Evolutionary conservation across 2,797 vertebrate genomes (phyloP).

Genomic region (Phoxinus dragarum): DNA sequence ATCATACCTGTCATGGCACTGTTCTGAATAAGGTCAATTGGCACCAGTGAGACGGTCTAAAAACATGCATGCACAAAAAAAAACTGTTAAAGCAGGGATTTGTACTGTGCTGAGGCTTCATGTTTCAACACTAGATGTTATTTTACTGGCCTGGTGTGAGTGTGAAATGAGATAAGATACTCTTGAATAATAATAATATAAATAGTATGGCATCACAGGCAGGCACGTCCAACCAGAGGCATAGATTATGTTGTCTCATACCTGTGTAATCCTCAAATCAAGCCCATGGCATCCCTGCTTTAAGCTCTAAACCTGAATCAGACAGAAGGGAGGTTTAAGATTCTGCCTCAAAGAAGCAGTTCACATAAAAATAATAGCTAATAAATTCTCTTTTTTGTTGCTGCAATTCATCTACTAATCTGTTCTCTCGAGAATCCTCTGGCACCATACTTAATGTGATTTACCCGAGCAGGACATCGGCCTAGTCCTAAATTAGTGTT

Average conservation of each 20-base stretch:
- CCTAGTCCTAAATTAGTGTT: not conserved
- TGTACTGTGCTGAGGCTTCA: constrained; percentile 18
- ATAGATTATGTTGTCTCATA: constrained; percentile 61
- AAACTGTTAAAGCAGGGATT: constrained; percentile 8
- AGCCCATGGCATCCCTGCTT: constrained; percentile 56
- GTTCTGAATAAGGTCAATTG: too few relatives aligned
- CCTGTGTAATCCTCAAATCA: constrained; percentile 67
- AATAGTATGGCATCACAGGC: constrained; percentile 41
- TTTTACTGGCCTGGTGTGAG: constrained; percentile 26
- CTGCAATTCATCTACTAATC: not conserved
- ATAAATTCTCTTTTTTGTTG: not conserved
- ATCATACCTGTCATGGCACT: too few relatives aligned
- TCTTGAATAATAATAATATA: constrained; percentile 48
- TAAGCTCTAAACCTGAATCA: constrained; percentile 53
- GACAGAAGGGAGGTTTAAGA: constrained; percentile 20
- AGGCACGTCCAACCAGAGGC: constrained; percentile 28
- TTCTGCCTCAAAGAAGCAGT: constrained; percentile 28
- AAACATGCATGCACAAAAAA: too few relatives aligned
- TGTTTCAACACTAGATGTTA: constrained; percentile 13
- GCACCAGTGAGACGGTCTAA: too few relatives aligned
- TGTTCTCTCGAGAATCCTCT: not conserved
- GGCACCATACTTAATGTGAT: not conserved
- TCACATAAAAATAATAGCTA: not conserved
- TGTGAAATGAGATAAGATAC: constrained; percentile 42
- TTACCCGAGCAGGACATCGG: not conserved